Evolutionary conservation across 1,140 invertebrate genomes (phyloP), one percentile per base, ranked within the genome.

Genomic region (Hesperophylax magnus): DNA sequence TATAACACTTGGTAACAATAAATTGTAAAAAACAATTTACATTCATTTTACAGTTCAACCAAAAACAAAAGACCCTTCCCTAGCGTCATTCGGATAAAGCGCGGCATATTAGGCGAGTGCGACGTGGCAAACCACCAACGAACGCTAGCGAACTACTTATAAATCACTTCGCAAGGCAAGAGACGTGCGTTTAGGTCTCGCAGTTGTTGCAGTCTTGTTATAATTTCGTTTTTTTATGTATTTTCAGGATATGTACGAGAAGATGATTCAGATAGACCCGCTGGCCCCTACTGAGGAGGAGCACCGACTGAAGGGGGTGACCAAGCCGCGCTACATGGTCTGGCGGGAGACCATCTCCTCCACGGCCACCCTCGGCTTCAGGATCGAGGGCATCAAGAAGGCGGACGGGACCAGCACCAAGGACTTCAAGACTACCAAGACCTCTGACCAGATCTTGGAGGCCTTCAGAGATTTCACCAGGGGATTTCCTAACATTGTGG

Each of bases 301-400:
- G 88, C 94, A 97, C 83, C 90, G 93, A 76, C 89, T 96, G 79
- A 95, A 96, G 89, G 98, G 96, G 27, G 96, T 99, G 1, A 98
- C 97, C 1, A 99, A 98, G 89, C 97, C 97, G 0, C 91, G 98
- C 67, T 99, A 98, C 87, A 98, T 98, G 97, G 96, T 98, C 20
- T 99, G 98, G 97, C 90, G 98, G 63, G 98, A 99, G 90, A 97
- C 97, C 7, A 98, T 99, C 85, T 98, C 97, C 24, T 99, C 97
- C 20, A 98, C 98, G 6, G 94, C 97, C 0, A 97, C 96, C 6
- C 91, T 99, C 27, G 98, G 98, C 72, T 99, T 99, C 89, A 92
- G 98, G 81, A 98, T 99, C 84, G 98, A 99, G 89, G 98, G 98
- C 8, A 96, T 98, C 79, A 96, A 97, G 89, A 94, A 95, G 83